A percentile compares a stretch with the other conserved stretches of the same genome.
Conservation (phyloP, 2,888 invertebrate species). For the Trachelus tabidus region DNA sequence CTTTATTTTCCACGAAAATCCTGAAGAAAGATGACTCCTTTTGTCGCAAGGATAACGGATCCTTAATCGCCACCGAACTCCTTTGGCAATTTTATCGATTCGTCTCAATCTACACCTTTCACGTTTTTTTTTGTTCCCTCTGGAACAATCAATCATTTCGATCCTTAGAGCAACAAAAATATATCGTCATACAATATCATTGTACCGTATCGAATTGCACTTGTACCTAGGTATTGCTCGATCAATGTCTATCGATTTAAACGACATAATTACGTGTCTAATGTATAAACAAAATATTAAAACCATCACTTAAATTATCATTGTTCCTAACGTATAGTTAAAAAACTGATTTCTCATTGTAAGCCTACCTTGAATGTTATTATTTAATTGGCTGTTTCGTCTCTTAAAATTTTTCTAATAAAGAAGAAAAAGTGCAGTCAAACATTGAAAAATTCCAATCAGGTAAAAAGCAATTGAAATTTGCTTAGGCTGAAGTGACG, state of each 20-base stretch:
- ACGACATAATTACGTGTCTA: neutral
- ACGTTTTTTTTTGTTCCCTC: neutral
- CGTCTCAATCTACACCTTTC: neutral
- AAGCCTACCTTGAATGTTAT: neutral
- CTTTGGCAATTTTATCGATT: neutral
- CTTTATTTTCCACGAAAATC: neutral
- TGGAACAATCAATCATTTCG: neutral
- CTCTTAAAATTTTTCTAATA: neutral
- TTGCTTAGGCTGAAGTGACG: neutral
- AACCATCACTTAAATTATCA: neutral
- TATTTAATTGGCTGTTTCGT: neutral
- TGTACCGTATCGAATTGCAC: neutral
- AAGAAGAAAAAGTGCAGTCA: neutral
- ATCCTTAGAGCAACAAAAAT: neutral
- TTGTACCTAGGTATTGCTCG: neutral
- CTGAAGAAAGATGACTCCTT: neutral
- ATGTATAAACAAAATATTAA: neutral
- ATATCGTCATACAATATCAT: neutral
- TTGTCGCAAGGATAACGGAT: neutral
- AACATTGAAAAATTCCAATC: conserved; percentile 22
- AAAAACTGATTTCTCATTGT: neutral
- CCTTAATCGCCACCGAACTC: neutral
- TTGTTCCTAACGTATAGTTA: neutral
- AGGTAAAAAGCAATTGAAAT: conserved; percentile 4
- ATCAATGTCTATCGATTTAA: neutral